Evolutionary conservation across 53 echinoderm and acorn worm genomes (phyloP), one percentile per base, ranked within the genome.

Genomic region (Luidia sarsii): DNA sequence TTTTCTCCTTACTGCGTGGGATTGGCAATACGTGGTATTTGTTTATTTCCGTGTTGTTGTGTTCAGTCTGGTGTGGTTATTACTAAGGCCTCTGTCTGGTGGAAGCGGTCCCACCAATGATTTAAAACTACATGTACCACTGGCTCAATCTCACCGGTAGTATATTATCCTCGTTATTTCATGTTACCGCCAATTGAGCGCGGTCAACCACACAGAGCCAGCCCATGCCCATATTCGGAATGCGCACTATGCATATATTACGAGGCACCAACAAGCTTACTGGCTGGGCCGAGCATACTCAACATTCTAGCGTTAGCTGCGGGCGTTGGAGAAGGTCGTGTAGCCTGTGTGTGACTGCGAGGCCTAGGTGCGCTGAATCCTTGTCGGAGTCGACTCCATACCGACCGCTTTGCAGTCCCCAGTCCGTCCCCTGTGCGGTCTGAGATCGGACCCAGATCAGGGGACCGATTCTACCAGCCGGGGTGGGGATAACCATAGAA

Each of bases 211-310:
- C 53, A 55, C 72, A 38, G 25, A 72, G 39, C 45, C 61, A 59
- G 31, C 77, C 77, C 61, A 77, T 77, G 77, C 77, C 77, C 77
- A 61, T 41, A 77, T 77, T 77, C 61, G 77, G 77, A 59, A 60
- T 37, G 60, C 77, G 20, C n/a, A n/a, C 31, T 16, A 18, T 55
- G 77, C 77, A 77, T 77, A 77, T 61, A 77, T 77, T 77, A 77
- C 60, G 20, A 30, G 33, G 77, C 45, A 60, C 77, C 61, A 59
- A 25, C 60, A 41, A 45, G 41, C 43, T 41, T 35, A 28, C 39
- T 18, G 15, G 32, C 23, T 35, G 72, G 6, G 18, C 37, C 21
- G 43, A 77, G 61, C 59, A 77, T 77, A 60, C 77, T 61, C 77
- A 48, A 61, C 77, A 77, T 77, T 77, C 77, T 45, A 8, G n/a